Conservation (phyloP, 2,797 vertebrate genomes). For the Melanotaenia nigrans region DNA sequence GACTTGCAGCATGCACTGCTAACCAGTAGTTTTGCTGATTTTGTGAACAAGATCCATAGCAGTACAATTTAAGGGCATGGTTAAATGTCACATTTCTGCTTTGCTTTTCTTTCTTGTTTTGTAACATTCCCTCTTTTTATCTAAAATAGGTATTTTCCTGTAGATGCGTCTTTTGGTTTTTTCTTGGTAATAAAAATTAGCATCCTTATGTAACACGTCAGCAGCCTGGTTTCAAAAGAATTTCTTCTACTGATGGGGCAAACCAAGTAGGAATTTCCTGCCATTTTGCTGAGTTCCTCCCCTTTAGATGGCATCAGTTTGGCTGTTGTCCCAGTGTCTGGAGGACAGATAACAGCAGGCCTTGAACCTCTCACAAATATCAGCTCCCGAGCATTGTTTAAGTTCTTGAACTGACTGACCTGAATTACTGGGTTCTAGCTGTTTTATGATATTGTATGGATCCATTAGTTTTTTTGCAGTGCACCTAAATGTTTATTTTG, state of each 20-base stretch:
- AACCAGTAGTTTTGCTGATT: not conserved
- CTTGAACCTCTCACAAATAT: conserved; percentile 62
- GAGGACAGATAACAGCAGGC: conserved; percentile 69
- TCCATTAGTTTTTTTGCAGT: not conserved
- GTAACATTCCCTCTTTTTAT: not conserved
- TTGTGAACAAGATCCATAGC: not conserved
- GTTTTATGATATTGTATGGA: not conserved
- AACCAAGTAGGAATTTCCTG: conserved; percentile 82
- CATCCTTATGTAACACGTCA: conserved; percentile 47
- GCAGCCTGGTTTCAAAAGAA: conserved; percentile 55
- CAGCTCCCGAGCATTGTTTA: conserved; percentile 40
- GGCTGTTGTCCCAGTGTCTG: conserved; percentile 69
- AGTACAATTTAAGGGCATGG: not conserved
- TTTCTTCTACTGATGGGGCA: conserved; percentile 62
- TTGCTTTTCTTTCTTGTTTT: not conserved
- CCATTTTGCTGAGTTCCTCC: conserved; percentile 79
- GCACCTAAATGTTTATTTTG: not conserved
- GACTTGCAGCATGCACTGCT: not conserved
- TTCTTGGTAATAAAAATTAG: conserved; percentile 9
- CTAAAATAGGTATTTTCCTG: not conserved
- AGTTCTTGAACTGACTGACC: conserved; percentile 52
- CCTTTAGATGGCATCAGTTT: conserved; percentile 75
- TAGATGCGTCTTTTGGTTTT: not conserved
- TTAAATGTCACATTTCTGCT: not conserved
- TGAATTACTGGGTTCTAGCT: not conserved